Evolutionary conservation across 2,888 invertebrate genomes (phyloP), one percentile per base, ranked within the genome.

Genomic region (Macrophya annulata): DNA sequence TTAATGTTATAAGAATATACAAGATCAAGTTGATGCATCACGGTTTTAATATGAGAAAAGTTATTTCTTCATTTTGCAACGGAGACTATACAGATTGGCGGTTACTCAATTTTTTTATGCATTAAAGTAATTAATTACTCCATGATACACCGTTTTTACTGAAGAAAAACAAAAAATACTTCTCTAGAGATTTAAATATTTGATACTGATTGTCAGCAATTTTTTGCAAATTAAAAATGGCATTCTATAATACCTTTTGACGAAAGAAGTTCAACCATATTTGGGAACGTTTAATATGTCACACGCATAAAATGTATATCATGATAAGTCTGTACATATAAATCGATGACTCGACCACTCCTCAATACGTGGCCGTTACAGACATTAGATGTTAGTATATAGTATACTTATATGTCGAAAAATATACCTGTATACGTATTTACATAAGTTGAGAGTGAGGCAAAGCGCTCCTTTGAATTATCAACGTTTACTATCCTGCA

Each of bases 331-430:
- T 55, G 31, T n/a, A 25, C 17, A 25, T 77, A 77, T 37, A 55
- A 77, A 55, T 77, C 3, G 37, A 77, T 48, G 31, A 25, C 25
- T 51, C 10, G 51, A 77, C 77, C 77, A 77, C 77, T 31, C 77
- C 77, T 37, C 9, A 8, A 48, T 37, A 76, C 76, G 48, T 76
- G 48, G 21, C 48, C 17, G n/a, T 21, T 55, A n/a, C 6, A 48
- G 21, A 48, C 12, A 43, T 21, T 21, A n/a, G 25, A 74, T 48
- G 12, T 21, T 76, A 48, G 48, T 9, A n/a, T 9, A n/a, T 55
- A 37, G 31, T 55, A n/a, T 55, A 43, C 10, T 8, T 31, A n/a
- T 25, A 25, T 1, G 17, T 59, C n/a, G 72, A 21, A 15, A 31
- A 31, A 51, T 62, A 21, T 17, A 55, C 25, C 40, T 8, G 5